These are phyloP conservation scores for Chiroxiphia lanceolata DNA, from an alignment of 2,797 vertebrate genomes.

Conservation along the genomic window DNA sequence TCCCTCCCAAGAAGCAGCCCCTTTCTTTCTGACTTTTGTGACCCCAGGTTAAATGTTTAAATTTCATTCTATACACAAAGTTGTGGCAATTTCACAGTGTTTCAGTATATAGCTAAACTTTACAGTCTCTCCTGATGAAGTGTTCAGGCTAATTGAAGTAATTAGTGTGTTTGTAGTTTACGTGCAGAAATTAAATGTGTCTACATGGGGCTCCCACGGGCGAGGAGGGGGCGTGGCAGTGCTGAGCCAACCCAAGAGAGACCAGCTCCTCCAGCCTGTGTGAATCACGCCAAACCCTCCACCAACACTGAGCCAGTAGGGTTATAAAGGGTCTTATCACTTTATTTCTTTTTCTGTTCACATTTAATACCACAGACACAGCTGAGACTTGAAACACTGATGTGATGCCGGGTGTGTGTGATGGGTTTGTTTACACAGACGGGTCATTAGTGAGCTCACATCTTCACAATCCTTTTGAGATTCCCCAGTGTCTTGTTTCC, in stretches of 20 bases:
- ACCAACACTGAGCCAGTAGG: not conserved
- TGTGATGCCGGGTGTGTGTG: not conserved
- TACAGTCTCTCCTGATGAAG: not conserved
- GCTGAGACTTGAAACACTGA: not conserved
- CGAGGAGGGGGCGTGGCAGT: fast-evolving
- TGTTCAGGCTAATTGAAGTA: not conserved
- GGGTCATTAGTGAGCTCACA: not conserved
- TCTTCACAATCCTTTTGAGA: not conserved
- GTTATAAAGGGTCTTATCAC: not conserved
- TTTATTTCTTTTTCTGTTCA: slow-evolving; percentile 49
- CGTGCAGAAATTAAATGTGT: not conserved
- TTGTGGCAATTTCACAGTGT: not conserved
- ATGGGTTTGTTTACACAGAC: not conserved
- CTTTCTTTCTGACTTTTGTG: not conserved
- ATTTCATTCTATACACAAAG: not conserved
- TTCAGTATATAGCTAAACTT: not conserved
- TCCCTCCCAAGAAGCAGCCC: not conserved
- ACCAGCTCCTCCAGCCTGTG: fast-evolving
- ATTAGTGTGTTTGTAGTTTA: not conserved
- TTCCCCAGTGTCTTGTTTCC: slow-evolving; percentile 36
- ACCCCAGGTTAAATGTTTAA: not conserved
- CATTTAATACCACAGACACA: slow-evolving; percentile 29
- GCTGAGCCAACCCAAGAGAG: fast-evolving
- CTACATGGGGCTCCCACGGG: fast-evolving
- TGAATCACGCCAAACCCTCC: fast-evolving